These are phyloP conservation scores for Trypoxylus dichotomus DNA, from an alignment of 1,140 invertebrate genomes.

Conservation along the genomic window DNA sequence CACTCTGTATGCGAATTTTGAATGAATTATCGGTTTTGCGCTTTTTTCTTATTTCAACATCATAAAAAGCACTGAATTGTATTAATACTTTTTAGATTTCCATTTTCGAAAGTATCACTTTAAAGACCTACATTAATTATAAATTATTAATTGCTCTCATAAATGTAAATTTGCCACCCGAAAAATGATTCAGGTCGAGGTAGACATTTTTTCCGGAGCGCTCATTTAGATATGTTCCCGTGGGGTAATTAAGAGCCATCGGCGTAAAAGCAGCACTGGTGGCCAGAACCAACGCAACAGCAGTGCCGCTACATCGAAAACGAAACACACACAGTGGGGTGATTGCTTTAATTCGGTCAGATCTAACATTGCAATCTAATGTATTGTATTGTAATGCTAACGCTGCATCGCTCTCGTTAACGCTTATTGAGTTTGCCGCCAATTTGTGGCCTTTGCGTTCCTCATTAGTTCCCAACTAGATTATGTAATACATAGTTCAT, in stretches of 20 bases:
- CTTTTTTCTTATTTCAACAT: too few species aligned
- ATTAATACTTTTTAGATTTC: background rate
- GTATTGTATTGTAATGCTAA: constrained; percentile 29
- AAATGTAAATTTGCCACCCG: background rate
- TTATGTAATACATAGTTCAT: background rate
- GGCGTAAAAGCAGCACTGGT: background rate
- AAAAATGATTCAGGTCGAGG: background rate
- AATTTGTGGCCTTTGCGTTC: constrained; percentile 28
- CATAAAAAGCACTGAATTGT: background rate
- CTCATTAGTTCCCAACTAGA: constrained; percentile 25
- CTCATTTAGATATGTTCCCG: constrained; percentile 20
- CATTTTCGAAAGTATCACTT: background rate
- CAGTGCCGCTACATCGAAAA: background rate
- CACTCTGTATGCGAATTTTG: too few species aligned
- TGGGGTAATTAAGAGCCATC: background rate
- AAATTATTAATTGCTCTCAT: background rate
- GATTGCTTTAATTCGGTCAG: constrained; percentile 25
- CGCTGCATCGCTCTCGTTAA: constrained; percentile 27
- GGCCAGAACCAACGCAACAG: background rate
- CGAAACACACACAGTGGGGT: constrained; percentile 11
- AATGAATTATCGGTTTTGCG: too few species aligned
- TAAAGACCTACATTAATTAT: background rate
- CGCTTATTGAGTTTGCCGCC: constrained; percentile 27
- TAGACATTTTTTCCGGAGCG: background rate
- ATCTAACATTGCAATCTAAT: constrained; percentile 28